These are phyloP conservation scores for Acanthiza pusilla DNA, from an alignment of 2,797 vertebrate genomes.

Conservation along the genomic window DNA sequence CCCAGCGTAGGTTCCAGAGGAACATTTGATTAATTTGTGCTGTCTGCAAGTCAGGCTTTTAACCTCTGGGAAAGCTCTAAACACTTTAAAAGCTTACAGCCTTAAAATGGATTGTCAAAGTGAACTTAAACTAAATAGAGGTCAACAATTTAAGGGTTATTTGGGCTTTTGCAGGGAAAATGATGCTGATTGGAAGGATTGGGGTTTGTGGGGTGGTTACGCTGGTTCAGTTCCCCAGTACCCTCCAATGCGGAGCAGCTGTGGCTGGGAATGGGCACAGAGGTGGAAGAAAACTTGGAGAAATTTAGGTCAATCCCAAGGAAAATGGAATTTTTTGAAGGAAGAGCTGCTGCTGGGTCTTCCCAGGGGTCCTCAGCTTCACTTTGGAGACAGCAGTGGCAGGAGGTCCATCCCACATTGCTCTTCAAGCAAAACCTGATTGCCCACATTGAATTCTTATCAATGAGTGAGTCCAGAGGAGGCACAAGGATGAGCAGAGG, in stretches of 20 bases:
- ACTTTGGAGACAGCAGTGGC: neutral
- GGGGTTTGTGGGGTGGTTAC: neutral
- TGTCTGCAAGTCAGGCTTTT: slow-evolving; percentile 50
- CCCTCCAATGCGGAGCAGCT: neutral
- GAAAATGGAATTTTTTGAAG: neutral
- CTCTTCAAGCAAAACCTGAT: neutral
- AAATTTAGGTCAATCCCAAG: neutral
- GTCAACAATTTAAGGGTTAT: slow-evolving; percentile 30
- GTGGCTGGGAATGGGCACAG: neutral
- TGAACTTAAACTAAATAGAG: slow-evolving; percentile 54
- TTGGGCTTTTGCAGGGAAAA: slow-evolving; percentile 30
- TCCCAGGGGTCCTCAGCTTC: neutral
- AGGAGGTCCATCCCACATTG: neutral
- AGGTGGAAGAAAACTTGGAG: too few relatives aligned
- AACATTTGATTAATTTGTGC: slow-evolving; percentile 48
- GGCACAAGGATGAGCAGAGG: neutral
- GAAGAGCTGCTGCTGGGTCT: neutral
- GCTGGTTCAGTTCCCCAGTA: neutral
- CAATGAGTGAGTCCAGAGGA: neutral
- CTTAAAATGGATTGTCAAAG: slow-evolving; percentile 20
- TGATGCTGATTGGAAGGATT: neutral
- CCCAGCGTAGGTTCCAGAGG: slow-evolving; percentile 2
- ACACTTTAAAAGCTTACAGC: slow-evolving; percentile 35
- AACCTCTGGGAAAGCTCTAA: slow-evolving; percentile 53
- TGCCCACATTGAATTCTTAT: neutral